A percentile compares a stretch with the other conserved stretches of the same genome.
phyloP scores from a whole-genome alignment of 2,113 vertebrate genomes.

The Prolemur simus region DNA sequence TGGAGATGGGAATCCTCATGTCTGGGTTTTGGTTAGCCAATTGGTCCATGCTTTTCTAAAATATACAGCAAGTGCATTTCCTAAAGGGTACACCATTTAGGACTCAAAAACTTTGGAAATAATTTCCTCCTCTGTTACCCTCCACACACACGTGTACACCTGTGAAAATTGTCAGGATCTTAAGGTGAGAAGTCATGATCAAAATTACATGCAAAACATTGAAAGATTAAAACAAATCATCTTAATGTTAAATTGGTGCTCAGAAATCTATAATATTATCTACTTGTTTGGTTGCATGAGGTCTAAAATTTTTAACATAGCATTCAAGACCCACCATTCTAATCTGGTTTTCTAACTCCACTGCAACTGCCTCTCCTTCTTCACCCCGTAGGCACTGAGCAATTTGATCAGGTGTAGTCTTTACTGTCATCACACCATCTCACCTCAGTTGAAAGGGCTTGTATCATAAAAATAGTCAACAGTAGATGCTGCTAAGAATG shows the following conservation, averaged over 20 bases:
- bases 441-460: too few species aligned
- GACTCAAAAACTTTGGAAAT: not conserved
- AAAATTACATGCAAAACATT: not conserved
- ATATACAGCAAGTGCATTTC: not conserved
- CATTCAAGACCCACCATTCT: not conserved
- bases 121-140: not conserved
- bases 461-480: too few species aligned
- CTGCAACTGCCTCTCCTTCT: not conserved
- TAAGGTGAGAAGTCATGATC: not conserved
- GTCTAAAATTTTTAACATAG: not conserved
- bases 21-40: not conserved
- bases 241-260: not conserved
- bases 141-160: too few species aligned
- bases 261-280: not conserved
- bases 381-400: not conserved
- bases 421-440: accelerated
- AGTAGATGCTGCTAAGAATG: too few species aligned
- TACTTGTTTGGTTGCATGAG: not conserved
- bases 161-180: not conserved
- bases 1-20: not conserved
- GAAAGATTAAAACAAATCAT: not conserved
- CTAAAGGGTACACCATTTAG: not conserved
- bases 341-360: not conserved
- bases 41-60: not conserved
- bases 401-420: not conserved